A percentile compares a stretch with the other conserved stretches of the same genome.
Evolutionary conservation across 1,140 invertebrate genomes (phyloP).

Genomic region (Lineus longissimus): DNA sequence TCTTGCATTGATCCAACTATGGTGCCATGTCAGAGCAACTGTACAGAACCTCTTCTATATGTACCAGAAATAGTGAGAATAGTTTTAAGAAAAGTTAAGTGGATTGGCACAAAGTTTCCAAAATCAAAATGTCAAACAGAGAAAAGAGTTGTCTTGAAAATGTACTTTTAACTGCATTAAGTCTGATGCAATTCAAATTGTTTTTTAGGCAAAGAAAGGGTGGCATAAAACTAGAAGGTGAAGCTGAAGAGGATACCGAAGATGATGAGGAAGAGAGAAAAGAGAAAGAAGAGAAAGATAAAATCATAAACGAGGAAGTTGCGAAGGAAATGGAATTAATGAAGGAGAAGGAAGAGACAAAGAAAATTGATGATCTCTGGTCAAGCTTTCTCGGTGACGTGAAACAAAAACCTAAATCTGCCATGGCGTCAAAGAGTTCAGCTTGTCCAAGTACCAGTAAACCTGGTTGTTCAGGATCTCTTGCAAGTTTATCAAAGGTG

Average conservation of each 20-base stretch:
- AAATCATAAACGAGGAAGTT: constrained; percentile 26
- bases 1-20: too few species aligned
- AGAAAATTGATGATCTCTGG: constrained; percentile 45
- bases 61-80: too few species aligned
- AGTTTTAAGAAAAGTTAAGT: too few species aligned
- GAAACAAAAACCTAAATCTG: constrained; percentile 26
- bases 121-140: too few species aligned
- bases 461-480: constrained; percentile 10
- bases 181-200: background rate
- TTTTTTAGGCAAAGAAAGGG: constrained; percentile 34
- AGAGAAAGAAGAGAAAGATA: constrained; percentile 21
- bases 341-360: constrained; percentile 38
- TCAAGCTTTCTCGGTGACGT: constrained; percentile 46
- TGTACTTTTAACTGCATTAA: too few species aligned
- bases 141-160: too few species aligned
- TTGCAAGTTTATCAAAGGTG: background rate
- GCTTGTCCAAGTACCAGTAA: too few species aligned
- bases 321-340: constrained; percentile 26
- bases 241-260: constrained; percentile 12
- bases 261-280: constrained; percentile 18
- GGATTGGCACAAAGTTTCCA: too few species aligned
- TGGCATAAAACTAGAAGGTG: constrained; percentile 33
- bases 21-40: too few species aligned
- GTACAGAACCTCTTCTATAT: too few species aligned
- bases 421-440: constrained; percentile 11